Conservation (phyloP, 2,113 vertebrate species). For the Anser brachyrhynchus region DNA sequence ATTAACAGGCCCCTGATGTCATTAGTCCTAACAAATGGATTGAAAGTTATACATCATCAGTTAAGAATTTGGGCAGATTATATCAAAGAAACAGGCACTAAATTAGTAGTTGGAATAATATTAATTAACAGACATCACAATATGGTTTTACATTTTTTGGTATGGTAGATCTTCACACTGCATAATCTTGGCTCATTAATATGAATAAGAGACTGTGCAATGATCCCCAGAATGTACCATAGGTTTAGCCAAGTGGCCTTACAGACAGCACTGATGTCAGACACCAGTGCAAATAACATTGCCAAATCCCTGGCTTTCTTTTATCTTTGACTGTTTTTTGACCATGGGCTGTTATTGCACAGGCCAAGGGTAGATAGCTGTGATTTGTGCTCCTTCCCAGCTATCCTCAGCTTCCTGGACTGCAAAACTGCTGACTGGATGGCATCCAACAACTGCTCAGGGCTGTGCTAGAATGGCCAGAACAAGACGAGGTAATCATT, state of each 20-base stretch:
- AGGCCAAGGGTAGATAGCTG: background rate
- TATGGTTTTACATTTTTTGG: background rate
- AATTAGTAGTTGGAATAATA: background rate
- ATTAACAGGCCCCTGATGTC: background rate
- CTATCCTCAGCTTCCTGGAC: background rate
- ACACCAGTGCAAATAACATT: background rate
- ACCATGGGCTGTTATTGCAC: background rate
- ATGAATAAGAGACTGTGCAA: background rate
- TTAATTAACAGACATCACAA: background rate
- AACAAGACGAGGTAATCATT: background rate
- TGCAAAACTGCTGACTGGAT: slow-evolving; percentile 11
- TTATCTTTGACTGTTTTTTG: background rate
- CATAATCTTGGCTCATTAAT: background rate
- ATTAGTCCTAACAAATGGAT: background rate
- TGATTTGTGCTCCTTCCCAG: slow-evolving; percentile 1
- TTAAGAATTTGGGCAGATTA: slow-evolving; percentile 13
- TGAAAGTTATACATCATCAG: background rate
- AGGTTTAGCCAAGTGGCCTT: background rate
- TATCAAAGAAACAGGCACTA: background rate
- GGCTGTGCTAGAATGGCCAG: background rate
- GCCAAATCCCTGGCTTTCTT: background rate
- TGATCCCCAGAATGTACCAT: background rate
- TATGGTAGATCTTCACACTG: background rate
- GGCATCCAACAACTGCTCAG: background rate
- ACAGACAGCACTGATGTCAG: background rate